These are phyloP conservation scores for Neodiprion virginianus DNA, from an alignment of 1,140 invertebrate species.

Conservation along the genomic window DNA sequence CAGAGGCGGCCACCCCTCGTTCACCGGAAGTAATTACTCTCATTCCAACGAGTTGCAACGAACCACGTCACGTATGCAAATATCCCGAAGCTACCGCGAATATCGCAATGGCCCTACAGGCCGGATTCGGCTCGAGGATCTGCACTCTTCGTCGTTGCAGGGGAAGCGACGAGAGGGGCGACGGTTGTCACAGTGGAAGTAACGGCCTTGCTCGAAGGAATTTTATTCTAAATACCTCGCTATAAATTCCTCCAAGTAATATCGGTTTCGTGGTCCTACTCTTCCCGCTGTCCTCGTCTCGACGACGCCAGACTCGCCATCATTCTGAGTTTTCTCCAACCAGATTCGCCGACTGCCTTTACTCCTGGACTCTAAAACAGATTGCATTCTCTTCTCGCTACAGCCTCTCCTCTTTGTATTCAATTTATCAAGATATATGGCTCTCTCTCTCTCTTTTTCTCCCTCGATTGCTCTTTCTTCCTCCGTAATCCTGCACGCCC, in stretches of 20 bases:
- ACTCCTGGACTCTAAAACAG: neutral
- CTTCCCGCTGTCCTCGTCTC: neutral
- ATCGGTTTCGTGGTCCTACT: neutral
- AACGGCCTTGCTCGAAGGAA: neutral
- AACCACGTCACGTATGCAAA: no score
- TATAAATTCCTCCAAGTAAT: neutral
- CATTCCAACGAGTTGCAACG: no score
- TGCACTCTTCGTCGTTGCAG: no score
- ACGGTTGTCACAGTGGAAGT: no score
- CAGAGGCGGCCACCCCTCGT: no score
- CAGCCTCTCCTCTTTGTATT: conserved; percentile 1
- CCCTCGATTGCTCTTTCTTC: conserved; percentile 21
- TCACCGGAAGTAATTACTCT: no score
- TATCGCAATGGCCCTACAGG: no score
- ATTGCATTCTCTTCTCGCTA: neutral
- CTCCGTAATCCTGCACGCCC: conserved; percentile 5
- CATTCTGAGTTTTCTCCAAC: neutral
- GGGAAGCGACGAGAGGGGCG: no score
- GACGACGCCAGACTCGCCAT: neutral
- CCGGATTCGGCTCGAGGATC: no score
- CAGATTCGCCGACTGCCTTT: neutral
- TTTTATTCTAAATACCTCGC: conserved; percentile 3
- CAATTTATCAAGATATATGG: neutral
- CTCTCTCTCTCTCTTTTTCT: neutral
- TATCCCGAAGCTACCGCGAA: no score